Conservation (phyloP, 2,888 invertebrate species). For the Caenorhabditis sp. region DNA sequence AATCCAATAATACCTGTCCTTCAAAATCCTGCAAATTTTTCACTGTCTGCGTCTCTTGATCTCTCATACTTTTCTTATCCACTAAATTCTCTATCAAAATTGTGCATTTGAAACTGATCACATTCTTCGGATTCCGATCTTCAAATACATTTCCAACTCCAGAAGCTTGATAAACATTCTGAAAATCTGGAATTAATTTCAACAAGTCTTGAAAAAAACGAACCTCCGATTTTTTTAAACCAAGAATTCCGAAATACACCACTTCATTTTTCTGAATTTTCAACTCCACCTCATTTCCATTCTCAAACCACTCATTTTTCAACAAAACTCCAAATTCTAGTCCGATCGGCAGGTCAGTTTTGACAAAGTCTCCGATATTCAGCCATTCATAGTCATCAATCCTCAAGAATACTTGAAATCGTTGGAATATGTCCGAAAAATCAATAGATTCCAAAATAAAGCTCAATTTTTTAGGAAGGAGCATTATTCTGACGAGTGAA, state of each 20-base stretch:
- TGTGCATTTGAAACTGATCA: conserved; percentile 9
- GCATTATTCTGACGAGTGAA: too few species aligned
- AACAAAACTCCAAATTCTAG: conserved; percentile 15
- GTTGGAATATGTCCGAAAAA: conserved; percentile 17
- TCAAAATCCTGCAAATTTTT: background rate
- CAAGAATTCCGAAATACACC: conserved; percentile 18
- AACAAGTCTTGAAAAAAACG: background rate
- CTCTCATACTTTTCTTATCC: conserved; percentile 13
- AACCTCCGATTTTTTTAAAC: background rate
- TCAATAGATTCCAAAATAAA: background rate
- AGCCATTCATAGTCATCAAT: conserved; percentile 25
- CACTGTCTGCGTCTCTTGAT: conserved; percentile 36
- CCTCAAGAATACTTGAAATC: conserved; percentile 25
- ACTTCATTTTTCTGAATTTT: conserved; percentile 15
- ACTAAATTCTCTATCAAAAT: conserved; percentile 23
- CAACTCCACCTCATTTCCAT: conserved; percentile 24
- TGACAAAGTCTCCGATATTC: conserved; percentile 10
- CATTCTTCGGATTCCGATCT: background rate
- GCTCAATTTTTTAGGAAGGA: background rate
- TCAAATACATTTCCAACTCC: conserved; percentile 4
- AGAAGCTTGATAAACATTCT: background rate
- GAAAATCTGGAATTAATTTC: background rate
- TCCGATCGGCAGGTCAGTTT: conserved; percentile 25
- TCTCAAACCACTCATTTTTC: conserved; percentile 14
- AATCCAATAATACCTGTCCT: conserved; percentile 4